Conservation (phyloP, 2,888 invertebrate genomes). For the Tinea pellionella region DNA sequence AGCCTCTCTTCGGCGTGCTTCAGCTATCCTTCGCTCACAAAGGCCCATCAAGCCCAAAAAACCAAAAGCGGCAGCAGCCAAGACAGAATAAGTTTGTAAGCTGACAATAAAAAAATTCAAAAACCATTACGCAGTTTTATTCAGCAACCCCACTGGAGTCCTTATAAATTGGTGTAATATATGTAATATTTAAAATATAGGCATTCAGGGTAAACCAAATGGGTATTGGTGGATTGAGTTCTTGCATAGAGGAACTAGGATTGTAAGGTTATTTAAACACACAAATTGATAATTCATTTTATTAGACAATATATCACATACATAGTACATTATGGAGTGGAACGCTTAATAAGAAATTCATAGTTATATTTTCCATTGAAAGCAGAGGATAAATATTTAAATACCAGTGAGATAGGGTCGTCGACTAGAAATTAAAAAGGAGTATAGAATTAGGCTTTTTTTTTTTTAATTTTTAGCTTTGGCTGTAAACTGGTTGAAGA, state of each 20-base stretch:
- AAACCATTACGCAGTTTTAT: conserved; percentile 23
- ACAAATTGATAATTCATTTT: conserved; percentile 1
- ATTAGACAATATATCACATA: not conserved
- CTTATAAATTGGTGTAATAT: conserved; percentile 7
- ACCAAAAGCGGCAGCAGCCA: conserved; percentile 77
- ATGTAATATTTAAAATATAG: no score
- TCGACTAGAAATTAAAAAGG: no score
- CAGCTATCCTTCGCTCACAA: conserved; percentile 93
- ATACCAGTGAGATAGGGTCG: no score
- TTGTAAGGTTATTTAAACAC: no score
- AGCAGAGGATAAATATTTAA: no score
- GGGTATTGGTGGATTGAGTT: no score
- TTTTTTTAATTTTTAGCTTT: no score
- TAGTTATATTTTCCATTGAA: no score
- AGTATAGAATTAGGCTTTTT: no score
- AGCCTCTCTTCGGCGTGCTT: conserved; percentile 92
- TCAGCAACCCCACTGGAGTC: not conserved
- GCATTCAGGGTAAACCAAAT: no score
- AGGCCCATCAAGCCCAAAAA: conserved; percentile 87
- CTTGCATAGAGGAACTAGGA: no score
- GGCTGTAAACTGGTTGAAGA: no score
- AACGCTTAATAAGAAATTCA: not conserved
- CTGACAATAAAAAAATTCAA: conserved; percentile 42
- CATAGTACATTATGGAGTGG: not conserved
- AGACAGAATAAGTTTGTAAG: conserved; percentile 78